Percentiles rank a stretch among this genome's conserved stretches.
These are phyloP conservation scores for Platalea minor DNA, from an alignment of 2,797 vertebrate genomes.

Conservation along the genomic window DNA sequence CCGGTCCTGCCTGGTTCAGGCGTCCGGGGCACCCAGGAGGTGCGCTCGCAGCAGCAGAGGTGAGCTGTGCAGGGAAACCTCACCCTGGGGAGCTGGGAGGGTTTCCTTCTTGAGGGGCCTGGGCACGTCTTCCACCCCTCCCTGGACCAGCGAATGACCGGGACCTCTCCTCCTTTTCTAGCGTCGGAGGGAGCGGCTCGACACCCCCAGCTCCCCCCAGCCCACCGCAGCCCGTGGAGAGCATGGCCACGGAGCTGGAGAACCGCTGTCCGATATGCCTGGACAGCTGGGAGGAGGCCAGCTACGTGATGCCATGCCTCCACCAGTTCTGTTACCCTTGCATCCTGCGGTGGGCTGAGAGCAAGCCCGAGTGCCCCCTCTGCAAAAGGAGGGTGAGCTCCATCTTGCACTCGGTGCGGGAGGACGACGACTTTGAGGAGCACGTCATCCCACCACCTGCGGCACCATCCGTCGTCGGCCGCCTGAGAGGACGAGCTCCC, in stretches of 20 bases:
- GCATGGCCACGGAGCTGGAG: background rate
- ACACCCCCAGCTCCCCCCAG: no score
- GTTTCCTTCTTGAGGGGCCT: background rate
- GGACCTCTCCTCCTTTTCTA: background rate
- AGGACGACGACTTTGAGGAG: background rate
- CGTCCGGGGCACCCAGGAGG: no score
- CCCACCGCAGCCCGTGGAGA: background rate
- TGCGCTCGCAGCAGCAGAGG: background rate
- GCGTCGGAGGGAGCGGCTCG: fast-evolving
- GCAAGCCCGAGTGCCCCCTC: background rate
- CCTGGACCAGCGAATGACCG: background rate
- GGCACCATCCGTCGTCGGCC: background rate
- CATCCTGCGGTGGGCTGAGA: background rate
- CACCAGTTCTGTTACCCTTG: background rate
- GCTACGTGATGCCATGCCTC: background rate
- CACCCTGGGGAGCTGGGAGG: no score
- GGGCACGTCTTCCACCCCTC: background rate
- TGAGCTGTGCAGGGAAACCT: background rate
- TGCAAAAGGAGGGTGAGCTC: background rate
- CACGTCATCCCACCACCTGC: background rate
- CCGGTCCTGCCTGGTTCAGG: no score
- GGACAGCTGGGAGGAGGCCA: background rate
- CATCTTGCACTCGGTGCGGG: background rate
- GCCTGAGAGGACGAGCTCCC: background rate
- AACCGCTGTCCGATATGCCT: background rate